Evolutionary conservation across 2,113 vertebrate genomes (phyloP).

Genomic region (Paraplagusia blochii): DNA sequence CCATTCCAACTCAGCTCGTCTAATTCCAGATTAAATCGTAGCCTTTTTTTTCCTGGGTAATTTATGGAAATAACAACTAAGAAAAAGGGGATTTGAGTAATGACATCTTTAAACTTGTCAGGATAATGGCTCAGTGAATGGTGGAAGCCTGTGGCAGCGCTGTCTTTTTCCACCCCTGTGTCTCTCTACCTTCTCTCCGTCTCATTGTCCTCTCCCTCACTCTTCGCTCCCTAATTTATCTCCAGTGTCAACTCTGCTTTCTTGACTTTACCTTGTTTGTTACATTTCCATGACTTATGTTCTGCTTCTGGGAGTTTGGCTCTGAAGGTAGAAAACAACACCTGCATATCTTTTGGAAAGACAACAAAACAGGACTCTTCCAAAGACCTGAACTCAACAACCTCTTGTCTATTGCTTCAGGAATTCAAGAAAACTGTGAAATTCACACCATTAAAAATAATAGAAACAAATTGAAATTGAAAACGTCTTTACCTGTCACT

Average conservation of each 20-base stretch:
- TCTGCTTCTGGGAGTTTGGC: no score
- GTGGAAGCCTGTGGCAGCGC: constrained; percentile 55
- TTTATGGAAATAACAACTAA: constrained; percentile 78
- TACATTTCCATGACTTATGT: neutral
- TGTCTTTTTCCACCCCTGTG: constrained; percentile 37
- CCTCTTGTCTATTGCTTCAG: no score
- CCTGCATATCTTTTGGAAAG: no score
- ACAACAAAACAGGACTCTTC: no score
- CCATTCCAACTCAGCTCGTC: constrained; percentile 64
- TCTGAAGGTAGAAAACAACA: no score
- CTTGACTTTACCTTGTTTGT: constrained; percentile 28
- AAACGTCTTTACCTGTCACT: no score
- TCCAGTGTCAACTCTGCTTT: constrained; percentile 20
- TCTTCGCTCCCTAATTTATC: constrained; percentile 5
- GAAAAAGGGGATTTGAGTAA: constrained; percentile 79
- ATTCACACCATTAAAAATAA: no score
- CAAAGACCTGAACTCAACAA: no score
- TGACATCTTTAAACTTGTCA: constrained; percentile 76
- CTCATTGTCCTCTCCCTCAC: constrained; percentile 27
- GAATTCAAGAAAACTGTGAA: no score
- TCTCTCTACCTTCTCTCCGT: constrained; percentile 48
- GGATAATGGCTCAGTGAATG: constrained; percentile 67
- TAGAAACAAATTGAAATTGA: no score
- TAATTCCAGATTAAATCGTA: constrained; percentile 73
- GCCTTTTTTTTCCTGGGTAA: constrained; percentile 70